phyloP scores from a whole-genome alignment of 1,140 invertebrate genomes.

The Drosophila kurseongensis region DNA sequence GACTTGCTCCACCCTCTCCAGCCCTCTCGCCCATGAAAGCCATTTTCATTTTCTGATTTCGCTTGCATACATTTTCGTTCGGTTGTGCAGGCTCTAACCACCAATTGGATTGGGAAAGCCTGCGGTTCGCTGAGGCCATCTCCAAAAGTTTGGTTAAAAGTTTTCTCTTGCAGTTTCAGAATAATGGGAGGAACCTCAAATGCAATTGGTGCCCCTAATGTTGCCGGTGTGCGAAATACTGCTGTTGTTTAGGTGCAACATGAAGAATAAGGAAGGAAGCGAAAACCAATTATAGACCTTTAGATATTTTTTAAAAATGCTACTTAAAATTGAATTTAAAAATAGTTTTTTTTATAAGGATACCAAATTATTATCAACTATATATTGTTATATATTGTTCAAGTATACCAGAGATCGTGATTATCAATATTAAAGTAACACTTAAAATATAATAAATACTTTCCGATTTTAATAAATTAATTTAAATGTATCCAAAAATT shows the following conservation, averaged over 20 bases:
- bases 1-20: background rate
- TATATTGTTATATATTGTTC: no score
- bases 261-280: background rate
- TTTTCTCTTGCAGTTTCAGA: constrained; percentile 15
- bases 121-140: constrained; percentile 21
- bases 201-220: constrained; percentile 4
- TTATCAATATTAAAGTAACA: no score
- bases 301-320: no score
- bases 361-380: no score
- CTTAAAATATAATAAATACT: no score
- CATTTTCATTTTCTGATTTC: constrained; percentile 51
- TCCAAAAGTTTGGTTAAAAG: constrained; percentile 4
- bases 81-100: constrained; percentile 50
- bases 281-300: background rate
- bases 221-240: constrained; percentile 18
- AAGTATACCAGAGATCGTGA: no score
- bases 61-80: constrained; percentile 22
- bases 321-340: no score
- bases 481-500: no score
- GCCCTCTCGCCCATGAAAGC: constrained; percentile 12
- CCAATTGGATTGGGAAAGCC: constrained; percentile 62
- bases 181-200: constrained; percentile 4
- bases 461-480: no score
- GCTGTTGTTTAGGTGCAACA: constrained; percentile 8
- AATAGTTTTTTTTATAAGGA: no score